These are phyloP conservation scores for Drosophila multiciliata DNA, from an alignment of 2,888 invertebrate genomes.

Conservation along the genomic window DNA sequence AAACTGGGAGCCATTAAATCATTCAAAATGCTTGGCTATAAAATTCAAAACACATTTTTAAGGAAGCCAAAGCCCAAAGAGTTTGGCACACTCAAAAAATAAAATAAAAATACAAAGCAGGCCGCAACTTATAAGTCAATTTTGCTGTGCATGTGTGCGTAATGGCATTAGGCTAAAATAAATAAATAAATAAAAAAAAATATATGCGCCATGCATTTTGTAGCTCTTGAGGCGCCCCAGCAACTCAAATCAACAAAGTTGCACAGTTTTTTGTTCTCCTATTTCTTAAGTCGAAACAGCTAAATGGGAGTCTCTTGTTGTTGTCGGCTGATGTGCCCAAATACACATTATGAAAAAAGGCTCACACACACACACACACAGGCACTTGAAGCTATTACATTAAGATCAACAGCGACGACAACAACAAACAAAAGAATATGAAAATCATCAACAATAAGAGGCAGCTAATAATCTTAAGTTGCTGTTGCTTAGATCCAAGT, in stretches of 20 bases:
- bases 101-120: slow-evolving; percentile 8
- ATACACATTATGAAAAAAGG: slow-evolving; percentile 3
- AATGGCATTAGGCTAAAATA: slow-evolving; percentile 66
- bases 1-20: slow-evolving; percentile 58
- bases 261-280: slow-evolving; percentile 48
- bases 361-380: slow-evolving; percentile 11
- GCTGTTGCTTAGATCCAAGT: slow-evolving; percentile 53
- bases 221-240: slow-evolving; percentile 41
- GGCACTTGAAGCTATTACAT: slow-evolving; percentile 44
- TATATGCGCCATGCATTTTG: slow-evolving; percentile 25
- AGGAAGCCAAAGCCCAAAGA: slow-evolving; percentile 33
- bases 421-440: slow-evolving; percentile 52
- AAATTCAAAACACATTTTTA: slow-evolving; percentile 63
- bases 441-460: slow-evolving; percentile 57
- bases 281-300: slow-evolving; percentile 26
- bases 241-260: slow-evolving; percentile 47
- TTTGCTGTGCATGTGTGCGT: slow-evolving; percentile 43
- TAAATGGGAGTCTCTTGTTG: slow-evolving; percentile 19
- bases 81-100: neutral
- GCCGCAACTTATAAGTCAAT: slow-evolving; percentile 51
- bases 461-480: slow-evolving; percentile 67
- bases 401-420: slow-evolving; percentile 57
- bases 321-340: slow-evolving; percentile 15
- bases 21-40: slow-evolving; percentile 50
- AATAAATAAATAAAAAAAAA: slow-evolving; percentile 57